A percentile compares a stretch with the other conserved stretches of the same genome.
Evolutionary conservation across 2,888 invertebrate genomes (phyloP).

Genomic region (Andricus quercusramuli): DNA sequence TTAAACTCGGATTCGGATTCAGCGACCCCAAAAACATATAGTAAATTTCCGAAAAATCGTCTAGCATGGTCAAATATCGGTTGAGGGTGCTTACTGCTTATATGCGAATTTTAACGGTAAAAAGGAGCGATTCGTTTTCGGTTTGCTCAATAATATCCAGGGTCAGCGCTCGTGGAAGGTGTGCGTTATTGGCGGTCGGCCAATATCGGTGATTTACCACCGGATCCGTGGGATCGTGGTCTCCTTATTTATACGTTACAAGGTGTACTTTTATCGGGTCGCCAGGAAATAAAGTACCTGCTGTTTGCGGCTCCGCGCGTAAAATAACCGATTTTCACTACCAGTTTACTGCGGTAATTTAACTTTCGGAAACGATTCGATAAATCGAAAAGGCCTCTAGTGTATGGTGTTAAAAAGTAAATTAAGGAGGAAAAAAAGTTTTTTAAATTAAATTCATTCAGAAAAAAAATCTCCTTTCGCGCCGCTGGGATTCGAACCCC

Average conservation of each 20-base stretch:
- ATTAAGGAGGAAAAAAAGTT: neutral
- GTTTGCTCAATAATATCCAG: conserved; percentile 42
- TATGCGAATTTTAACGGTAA: conserved; percentile 11
- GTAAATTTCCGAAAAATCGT: conserved; percentile 11
- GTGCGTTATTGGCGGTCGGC: conserved; percentile 63
- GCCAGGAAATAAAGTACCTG: conserved; percentile 58
- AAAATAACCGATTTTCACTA: conserved; percentile 59
- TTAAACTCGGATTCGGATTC: no score
- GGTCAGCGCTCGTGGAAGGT: conserved; percentile 43
- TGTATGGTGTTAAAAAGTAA: neutral
- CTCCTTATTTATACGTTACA: conserved; percentile 68
- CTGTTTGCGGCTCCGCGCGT: conserved; percentile 56
- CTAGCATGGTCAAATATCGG: conserved; percentile 3
- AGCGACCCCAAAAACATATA: no score
- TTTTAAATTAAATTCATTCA: no score
- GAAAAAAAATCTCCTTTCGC: no score
- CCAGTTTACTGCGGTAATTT: neutral
- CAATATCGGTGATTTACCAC: conserved; percentile 74
- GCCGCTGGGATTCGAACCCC: no score
- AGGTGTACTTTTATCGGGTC: conserved; percentile 50
- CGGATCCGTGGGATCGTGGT: conserved; percentile 63
- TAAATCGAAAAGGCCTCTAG: neutral
- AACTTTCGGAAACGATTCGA: conserved; percentile 3
- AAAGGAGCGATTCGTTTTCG: conserved; percentile 14
- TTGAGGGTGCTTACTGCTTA: conserved; percentile 6